A percentile compares a stretch with the other conserved stretches of the same genome.
Conservation (phyloP, 1,140 invertebrate genomes). For the Babylonia areolata region DNA sequence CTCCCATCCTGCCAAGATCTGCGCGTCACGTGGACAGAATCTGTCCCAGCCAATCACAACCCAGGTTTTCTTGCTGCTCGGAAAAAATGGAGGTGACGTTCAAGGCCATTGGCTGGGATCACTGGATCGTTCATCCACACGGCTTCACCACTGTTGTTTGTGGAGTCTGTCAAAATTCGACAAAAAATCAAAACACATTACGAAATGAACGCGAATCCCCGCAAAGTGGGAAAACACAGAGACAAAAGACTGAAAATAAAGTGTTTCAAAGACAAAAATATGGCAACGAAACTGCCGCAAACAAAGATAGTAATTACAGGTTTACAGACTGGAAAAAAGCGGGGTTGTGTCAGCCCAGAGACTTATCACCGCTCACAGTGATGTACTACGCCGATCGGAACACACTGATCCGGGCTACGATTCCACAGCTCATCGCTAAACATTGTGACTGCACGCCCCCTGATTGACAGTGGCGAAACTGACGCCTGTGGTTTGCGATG, state of each 20-base stretch:
- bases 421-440: neutral
- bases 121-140: constrained; percentile 22
- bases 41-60: neutral
- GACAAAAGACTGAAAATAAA: neutral
- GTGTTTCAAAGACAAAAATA: neutral
- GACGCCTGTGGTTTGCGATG: neutral
- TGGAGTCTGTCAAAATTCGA: too few relatives aligned
- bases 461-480: neutral
- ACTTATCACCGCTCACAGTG: neutral
- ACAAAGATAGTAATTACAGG: neutral
- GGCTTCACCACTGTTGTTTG: constrained; percentile 20
- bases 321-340: neutral
- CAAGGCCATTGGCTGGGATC: constrained; percentile 25
- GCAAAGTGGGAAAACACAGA: neutral
- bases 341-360: neutral
- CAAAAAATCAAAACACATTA: neutral
- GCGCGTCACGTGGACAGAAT: neutral
- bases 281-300: neutral
- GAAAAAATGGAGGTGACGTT: neutral
- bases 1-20: neutral
- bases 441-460: neutral
- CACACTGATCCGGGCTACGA: neutral
- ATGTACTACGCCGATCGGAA: constrained; percentile 1
- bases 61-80: neutral
- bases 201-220: neutral